Conservation (phyloP, 2,888 invertebrate species). For the Synanthedon formicaeformis region DNA sequence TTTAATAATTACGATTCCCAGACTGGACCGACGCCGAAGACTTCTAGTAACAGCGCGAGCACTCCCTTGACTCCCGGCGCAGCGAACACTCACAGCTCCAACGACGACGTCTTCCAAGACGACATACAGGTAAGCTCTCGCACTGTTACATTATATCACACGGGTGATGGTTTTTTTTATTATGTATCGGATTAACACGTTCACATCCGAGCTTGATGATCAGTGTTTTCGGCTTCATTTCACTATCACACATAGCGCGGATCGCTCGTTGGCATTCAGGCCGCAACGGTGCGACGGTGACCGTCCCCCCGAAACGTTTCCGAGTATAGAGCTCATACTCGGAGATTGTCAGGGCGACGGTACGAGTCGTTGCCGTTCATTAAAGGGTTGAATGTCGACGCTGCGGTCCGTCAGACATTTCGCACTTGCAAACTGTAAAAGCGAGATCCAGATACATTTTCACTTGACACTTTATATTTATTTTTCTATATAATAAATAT, state of each 20-base stretch:
- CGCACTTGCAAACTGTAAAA: not conserved
- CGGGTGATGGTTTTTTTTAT: conserved; percentile 47
- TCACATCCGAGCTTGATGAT: conserved; percentile 56
- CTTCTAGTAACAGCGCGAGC: conserved; percentile 58
- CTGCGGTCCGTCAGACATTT: not conserved
- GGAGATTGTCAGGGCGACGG: conserved; percentile 32
- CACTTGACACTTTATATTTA: not conserved
- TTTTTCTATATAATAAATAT: not conserved
- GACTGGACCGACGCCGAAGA: conserved; percentile 23
- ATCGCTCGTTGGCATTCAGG: conserved; percentile 15
- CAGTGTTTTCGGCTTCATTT: conserved; percentile 32
- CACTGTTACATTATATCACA: conserved; percentile 11
- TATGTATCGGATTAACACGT: conserved; percentile 51
- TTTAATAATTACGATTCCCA: too few species aligned
- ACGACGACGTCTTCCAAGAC: conserved; percentile 59
- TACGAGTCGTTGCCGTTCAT: conserved; percentile 23
- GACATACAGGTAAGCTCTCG: conserved; percentile 51
- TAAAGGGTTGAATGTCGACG: conserved; percentile 18
- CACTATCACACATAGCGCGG: conserved; percentile 18
- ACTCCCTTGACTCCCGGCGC: conserved; percentile 54
- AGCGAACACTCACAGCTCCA: conserved; percentile 54
- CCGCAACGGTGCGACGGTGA: conserved; percentile 24
- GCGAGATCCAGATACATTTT: not conserved
- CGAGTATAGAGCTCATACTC: conserved; percentile 67
- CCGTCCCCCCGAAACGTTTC: conserved; percentile 30